Evolutionary conservation across 1,140 invertebrate species (phyloP).

Genomic region (Polyergus mexicanus): DNA sequence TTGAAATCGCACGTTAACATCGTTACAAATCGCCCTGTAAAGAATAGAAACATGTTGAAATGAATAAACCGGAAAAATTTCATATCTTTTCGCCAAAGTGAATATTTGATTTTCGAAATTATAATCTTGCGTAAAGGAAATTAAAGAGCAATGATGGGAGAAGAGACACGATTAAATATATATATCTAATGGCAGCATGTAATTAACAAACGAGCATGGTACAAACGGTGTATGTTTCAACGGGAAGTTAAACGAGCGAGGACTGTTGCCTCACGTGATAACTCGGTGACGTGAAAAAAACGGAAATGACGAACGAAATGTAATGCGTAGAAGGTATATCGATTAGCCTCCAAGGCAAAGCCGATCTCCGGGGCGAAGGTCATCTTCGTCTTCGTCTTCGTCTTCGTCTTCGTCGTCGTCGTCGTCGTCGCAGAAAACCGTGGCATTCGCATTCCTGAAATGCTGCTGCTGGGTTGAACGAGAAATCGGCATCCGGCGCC

Average conservation of each 20-base stretch:
- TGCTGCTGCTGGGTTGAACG: constrained; percentile 73
- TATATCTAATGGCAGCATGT: not conserved
- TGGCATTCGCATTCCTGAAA: constrained; percentile 81
- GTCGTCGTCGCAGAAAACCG: constrained; percentile 52
- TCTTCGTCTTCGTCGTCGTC: constrained; percentile 39
- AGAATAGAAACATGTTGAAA: not conserved
- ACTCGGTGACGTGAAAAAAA: not conserved
- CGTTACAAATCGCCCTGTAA: not conserved
- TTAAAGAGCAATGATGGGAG: not conserved
- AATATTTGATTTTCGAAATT: not conserved
- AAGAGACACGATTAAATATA: not conserved
- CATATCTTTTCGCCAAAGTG: not conserved
- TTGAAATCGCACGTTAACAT: not conserved
- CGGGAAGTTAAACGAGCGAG: constrained; percentile 29
- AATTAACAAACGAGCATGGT: not conserved
- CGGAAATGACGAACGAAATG: constrained; percentile 27
- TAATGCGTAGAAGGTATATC: constrained; percentile 44
- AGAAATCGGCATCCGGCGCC: constrained; percentile 75
- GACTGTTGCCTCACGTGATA: not conserved
- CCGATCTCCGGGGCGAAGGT: constrained; percentile 56
- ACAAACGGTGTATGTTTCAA: not conserved
- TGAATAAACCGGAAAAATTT: not conserved
- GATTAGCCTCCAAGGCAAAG: constrained; percentile 53
- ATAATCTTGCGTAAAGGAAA: too few relatives aligned
- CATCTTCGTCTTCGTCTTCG: constrained; percentile 26